These are phyloP conservation scores for Patella caerulea DNA, from an alignment of 2,888 invertebrate genomes.

Conservation along the genomic window DNA sequence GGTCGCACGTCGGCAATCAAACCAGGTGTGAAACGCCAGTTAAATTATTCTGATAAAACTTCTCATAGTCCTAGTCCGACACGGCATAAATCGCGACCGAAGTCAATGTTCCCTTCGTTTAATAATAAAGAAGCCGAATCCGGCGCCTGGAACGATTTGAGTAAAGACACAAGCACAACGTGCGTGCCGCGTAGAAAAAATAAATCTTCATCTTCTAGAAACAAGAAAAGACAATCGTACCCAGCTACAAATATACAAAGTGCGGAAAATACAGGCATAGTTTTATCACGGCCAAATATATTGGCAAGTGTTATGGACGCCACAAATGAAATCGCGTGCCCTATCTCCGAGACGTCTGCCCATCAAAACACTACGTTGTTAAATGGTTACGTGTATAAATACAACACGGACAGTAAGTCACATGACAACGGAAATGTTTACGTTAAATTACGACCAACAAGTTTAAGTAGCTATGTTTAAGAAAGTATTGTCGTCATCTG, in stretches of 20 bases:
- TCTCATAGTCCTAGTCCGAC: conserved; percentile 25
- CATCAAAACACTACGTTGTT: neutral
- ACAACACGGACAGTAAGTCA: neutral
- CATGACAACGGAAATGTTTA: neutral
- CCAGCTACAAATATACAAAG: conserved; percentile 4
- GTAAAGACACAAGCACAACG: neutral
- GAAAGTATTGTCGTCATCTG: too few species aligned
- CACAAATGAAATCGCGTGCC: neutral
- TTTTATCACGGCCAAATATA: conserved; percentile 3
- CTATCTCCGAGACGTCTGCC: neutral
- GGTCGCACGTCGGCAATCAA: neutral
- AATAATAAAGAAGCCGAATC: neutral
- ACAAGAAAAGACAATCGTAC: conserved; percentile 15
- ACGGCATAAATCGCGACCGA: conserved; percentile 13
- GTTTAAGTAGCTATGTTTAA: conserved; percentile 6
- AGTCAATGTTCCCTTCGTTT: neutral
- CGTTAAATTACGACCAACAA: conserved; percentile 4
- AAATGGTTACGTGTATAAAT: conserved; percentile 1
- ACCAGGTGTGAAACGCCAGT: conserved; percentile 16
- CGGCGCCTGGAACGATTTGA: neutral
- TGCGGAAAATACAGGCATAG: neutral
- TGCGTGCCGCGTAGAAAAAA: neutral
- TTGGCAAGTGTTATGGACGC: neutral
- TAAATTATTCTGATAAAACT: conserved; percentile 22
- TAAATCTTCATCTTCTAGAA: conserved; percentile 4